Conservation (phyloP, 2,797 vertebrate species). For the Mionectes olivaceus region DNA sequence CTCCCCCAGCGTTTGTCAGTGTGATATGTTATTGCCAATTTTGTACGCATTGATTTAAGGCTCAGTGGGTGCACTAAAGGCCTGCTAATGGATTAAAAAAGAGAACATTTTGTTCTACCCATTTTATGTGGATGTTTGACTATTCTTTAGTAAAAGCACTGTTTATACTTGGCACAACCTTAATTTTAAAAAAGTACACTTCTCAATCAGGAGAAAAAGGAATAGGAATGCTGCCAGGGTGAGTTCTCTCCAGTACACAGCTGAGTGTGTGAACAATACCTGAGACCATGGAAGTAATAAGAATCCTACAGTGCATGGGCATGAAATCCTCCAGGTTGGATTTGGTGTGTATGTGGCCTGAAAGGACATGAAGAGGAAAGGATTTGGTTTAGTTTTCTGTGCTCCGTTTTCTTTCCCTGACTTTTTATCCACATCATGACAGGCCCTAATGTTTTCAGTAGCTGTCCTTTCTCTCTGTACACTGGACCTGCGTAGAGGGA, state of each 20-base stretch:
- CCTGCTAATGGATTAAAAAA: not conserved
- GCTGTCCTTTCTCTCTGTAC: not conserved
- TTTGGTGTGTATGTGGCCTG: not conserved
- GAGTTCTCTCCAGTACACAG: not conserved
- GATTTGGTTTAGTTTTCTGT: not conserved
- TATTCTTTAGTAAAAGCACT: not conserved
- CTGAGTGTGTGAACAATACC: too few species aligned
- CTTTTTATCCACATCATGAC: not conserved
- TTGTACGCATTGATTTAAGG: not conserved
- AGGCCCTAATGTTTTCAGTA: not conserved
- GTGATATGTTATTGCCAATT: not conserved
- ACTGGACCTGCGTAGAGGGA: accelerated
- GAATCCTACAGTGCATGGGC: not conserved
- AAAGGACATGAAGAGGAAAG: not conserved
- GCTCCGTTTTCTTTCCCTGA: not conserved
- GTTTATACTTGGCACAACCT: not conserved
- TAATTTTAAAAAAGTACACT: not conserved
- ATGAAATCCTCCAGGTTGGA: not conserved
- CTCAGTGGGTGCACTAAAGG: not conserved
- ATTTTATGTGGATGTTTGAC: not conserved
- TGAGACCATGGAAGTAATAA: not conserved
- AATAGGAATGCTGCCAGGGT: not conserved
- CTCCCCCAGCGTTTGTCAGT: not conserved
- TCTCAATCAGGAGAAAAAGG: not conserved
- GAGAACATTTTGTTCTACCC: not conserved